Base-by-base conservation (phyloP, 2,888 invertebrate species). In the Acrobasis consociella region DNA sequence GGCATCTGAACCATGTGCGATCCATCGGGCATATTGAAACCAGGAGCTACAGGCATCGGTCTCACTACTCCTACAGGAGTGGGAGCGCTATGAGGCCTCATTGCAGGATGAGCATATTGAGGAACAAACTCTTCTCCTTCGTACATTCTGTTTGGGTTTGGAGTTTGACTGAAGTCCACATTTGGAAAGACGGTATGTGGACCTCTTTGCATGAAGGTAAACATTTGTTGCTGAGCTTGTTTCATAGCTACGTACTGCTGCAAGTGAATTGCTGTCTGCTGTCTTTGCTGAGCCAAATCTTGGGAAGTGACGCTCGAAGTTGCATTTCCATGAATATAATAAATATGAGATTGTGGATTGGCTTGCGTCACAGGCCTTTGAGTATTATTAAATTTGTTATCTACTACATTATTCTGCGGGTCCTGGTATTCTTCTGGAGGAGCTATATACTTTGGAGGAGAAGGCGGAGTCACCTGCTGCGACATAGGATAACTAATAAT, bases 221-320 rank as follows among this genome's bases (percentile, higher is more conserved):
- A 90, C 91, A 93, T 90, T 65, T 92, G 91, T 65, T 93, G 93
- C 69, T 93, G 93, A 0, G 93, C 93, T 76, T 93, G 93, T 66
- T 93, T 93, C 93, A 93, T 93, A 0, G 93, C 93, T 0, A 93
- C 93, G 68, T 93, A 93, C 64, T 93, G 93, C 72, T 93, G 93
- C 60, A 93, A 73, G 58, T 93, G 92, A 61, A 93, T 80, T 0
- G 90, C 92, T 0, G 93, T 93, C 71, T 93, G 93, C 65, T 93
- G 93, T 55, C 93, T 78, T 61, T 93, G 93, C 66, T 92, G 92
- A 0, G 79, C 85, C 16, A 91, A 66, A 50, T 92, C 91, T 62
- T 87, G 5, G 85, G 56, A 13, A 13, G 56, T 77, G 22, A 86
- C 78, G 11, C 78, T 73, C 7, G 81, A 68, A 1, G 86, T 76